Conservation (phyloP, 2,888 invertebrate genomes). For the Dermolepida albohirtum region DNA sequence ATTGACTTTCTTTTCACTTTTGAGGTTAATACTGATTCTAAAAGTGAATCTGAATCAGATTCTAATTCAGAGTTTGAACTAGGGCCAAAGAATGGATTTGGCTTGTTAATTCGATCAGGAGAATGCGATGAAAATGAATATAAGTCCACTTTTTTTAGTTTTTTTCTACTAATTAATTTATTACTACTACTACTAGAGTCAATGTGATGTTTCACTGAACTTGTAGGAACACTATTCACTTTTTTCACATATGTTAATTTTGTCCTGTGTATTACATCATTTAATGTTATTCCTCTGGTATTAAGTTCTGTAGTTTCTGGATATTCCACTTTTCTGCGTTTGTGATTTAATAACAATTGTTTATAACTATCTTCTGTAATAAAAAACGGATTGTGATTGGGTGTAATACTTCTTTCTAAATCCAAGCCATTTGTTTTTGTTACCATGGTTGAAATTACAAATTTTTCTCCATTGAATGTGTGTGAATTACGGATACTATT, state of each 20-base stretch:
- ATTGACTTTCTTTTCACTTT: constrained; percentile 39
- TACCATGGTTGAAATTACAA: constrained; percentile 66
- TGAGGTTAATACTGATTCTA: constrained; percentile 47
- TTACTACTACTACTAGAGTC: constrained; percentile 48
- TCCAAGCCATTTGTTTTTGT: constrained; percentile 61
- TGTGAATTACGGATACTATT: constrained; percentile 63
- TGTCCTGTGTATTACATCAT: constrained; percentile 73
- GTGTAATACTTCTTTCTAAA: constrained; percentile 62
- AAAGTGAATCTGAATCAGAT: constrained; percentile 57
- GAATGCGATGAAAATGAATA: constrained; percentile 40
- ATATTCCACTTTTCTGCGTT: constrained; percentile 76
- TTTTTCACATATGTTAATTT: constrained; percentile 63
- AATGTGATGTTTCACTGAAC: constrained; percentile 50
- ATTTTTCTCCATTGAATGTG: constrained; percentile 60
- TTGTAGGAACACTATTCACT: constrained; percentile 49
- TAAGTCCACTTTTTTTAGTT: constrained; percentile 53
- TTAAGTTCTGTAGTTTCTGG: constrained; percentile 83
- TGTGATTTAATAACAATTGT: constrained; percentile 78
- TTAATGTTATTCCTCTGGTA: constrained; percentile 79
- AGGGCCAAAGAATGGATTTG: constrained; percentile 50
- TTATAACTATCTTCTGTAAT: constrained; percentile 75
- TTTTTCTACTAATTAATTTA: constrained; percentile 53
- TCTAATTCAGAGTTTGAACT: constrained; percentile 61
- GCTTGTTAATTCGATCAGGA: constrained; percentile 47
- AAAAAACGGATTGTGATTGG: constrained; percentile 65